Base-by-base conservation (phyloP, 2,113 vertebrate species). In the Tinamus guttatus region DNA sequence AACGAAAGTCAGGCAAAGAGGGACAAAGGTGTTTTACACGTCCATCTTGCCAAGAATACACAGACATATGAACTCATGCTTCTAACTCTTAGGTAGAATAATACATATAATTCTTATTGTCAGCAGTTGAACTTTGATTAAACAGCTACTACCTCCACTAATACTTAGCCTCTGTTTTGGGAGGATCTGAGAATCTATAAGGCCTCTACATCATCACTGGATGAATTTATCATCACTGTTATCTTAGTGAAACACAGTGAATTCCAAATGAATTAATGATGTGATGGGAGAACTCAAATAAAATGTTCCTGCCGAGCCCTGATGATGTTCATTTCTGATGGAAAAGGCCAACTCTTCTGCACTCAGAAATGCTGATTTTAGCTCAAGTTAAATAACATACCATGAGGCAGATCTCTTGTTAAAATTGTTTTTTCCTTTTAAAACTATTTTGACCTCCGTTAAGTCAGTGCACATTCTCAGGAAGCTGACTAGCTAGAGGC, bases 391-490 rank as follows among this genome's bases (percentile, higher is more conserved):
- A 94, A 87, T 67, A 73, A 52, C 8, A 30, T 28, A 36, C 47
- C 88, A 56, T 70, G 83, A 80, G 83, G 58, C 43, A 30, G 30
- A 20, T 88, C 80, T 83, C 68, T 60, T 71, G 27, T 90, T 94
- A 71, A 68, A 67, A 60, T 88, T 86, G 78, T 92, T 91, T 94
- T 76, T 91, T 94, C 89, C n/a, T 75, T 75, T 80, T 84, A 71
- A 76, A 91, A 90, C 47, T 86, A 45, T 92, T 96, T 69, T 93
- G 87, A 77, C 91, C 89, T 94, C 71, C 59, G 32, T 86, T 49
- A 92, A 93, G 75, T 75, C 52, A 3, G 8, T 36, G 63, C 38
- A 54, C 34, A 73, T 59, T 59, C 49, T 87, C 62, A 56, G 76
- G 75, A 78, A 92, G 82, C 49, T 79, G 64, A 9, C 64, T 94